phyloP scores from a whole-genome alignment of 2,888 invertebrate species.

The Drosophila kokeensis region DNA sequence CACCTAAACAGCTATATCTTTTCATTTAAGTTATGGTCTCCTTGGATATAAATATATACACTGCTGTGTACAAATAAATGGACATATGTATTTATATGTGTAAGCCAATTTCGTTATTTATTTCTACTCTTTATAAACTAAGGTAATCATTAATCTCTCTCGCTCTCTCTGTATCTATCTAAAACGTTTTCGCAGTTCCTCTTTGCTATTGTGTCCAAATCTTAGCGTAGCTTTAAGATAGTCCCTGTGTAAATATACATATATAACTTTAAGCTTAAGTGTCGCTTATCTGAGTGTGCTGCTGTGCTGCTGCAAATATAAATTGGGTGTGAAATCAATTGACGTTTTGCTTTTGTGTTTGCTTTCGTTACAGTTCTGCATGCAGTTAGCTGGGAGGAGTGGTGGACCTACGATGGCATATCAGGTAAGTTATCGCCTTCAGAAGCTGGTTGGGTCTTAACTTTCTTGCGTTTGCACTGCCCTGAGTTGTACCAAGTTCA shows the following conservation, averaged over 20 bases:
- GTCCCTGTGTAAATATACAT: neutral
- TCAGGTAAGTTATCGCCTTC: slow-evolving; percentile 89
- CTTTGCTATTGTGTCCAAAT: neutral
- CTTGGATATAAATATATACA: neutral
- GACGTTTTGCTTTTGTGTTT: slow-evolving; percentile 15
- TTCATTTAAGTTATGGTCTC: neutral
- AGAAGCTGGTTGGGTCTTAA: neutral
- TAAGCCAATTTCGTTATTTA: neutral
- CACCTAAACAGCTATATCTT: no score
- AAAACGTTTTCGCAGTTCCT: neutral
- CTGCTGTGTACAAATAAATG: neutral
- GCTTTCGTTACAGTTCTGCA: slow-evolving; percentile 75
- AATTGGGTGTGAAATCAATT: slow-evolving; percentile 40
- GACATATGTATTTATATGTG: neutral
- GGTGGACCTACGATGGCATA: slow-evolving; percentile 98
- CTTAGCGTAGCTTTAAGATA: neutral
- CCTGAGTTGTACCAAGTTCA: neutral
- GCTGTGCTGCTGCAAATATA: slow-evolving; percentile 10
- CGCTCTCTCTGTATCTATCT: neutral
- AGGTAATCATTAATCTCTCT: neutral
- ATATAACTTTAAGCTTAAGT: neutral
- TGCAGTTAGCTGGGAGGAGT: slow-evolving; percentile 94
- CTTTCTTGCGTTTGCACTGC: neutral
- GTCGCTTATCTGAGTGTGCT: neutral
- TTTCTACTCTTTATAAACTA: neutral